Evolutionary conservation across 1,140 invertebrate species (phyloP).

Genomic region (Drosophila paulistorum): DNA sequence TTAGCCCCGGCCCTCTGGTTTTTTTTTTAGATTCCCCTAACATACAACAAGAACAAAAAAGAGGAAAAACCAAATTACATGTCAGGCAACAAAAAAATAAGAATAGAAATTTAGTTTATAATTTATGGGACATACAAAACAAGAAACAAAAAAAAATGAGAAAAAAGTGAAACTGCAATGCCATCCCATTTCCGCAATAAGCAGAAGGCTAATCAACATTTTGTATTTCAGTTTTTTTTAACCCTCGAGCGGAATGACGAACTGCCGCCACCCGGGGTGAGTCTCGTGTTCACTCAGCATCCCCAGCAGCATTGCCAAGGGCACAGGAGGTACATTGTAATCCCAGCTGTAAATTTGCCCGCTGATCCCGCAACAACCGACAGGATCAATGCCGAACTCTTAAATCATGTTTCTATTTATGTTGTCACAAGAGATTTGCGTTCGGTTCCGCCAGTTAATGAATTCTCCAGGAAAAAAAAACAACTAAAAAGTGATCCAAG

Average conservation of each 20-base stretch:
- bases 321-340: constrained; percentile 51
- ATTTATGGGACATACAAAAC: constrained; percentile 56
- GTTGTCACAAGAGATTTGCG: constrained; percentile 82
- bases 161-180: constrained; percentile 33
- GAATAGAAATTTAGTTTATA: constrained; percentile 62
- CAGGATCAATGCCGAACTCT: constrained; percentile 34
- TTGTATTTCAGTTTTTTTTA: constrained; percentile 31
- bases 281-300: constrained; percentile 46
- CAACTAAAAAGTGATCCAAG: not conserved
- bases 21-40: constrained; percentile 46
- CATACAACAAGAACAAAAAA: not conserved
- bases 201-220: constrained; percentile 77
- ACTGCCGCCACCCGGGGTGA: constrained; percentile 71
- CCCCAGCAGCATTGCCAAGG: constrained; percentile 26
- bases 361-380: constrained; percentile 66
- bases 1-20: no score
- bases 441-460: constrained; percentile 40
- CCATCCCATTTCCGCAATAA: constrained; percentile 75
- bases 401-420: constrained; percentile 82
- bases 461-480: constrained; percentile 30
- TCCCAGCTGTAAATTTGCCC: constrained; percentile 78
- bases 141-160: constrained; percentile 40
- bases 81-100: constrained; percentile 63
- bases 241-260: constrained; percentile 44
- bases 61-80: constrained; percentile 75